Evolutionary conservation across 2,888 invertebrate species (phyloP), one percentile per base, ranked within the genome.

Genomic region (Drosophila yooni): DNA sequence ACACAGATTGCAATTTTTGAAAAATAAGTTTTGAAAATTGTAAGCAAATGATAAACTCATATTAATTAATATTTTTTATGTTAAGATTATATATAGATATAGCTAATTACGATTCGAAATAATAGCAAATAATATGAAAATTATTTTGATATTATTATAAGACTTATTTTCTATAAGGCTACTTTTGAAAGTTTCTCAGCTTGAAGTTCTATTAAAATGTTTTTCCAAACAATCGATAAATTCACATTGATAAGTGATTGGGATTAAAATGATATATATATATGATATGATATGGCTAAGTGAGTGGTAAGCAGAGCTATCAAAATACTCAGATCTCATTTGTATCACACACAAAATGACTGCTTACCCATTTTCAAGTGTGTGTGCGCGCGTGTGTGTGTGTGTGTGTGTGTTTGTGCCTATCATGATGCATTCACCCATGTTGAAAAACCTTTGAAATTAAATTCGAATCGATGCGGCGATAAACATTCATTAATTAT

Each of bases 401-500:
- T 21, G 21, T 2, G n/a, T 11, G n/a, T 64, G 56, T 4, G 53
- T 50, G 31, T 68, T 61, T 50, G 56, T 50, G 60, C 61, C 76
- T 76, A 76, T 76, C 76, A 56, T 50, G 68, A 73, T 77, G 68
- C 48, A 36, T 70, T 65, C 62, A 57, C 61, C 65, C 51, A 43
- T 65, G 61, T 70, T 40, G 15, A 33, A 56, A 75, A 76, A 25
- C 27, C 27, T 81, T 67, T 62, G 29, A 75, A 86, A 77, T 85
- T 63, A 76, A 83, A 78, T 74, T 81, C 70, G 69, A 81, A 76
- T 73, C 67, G 72, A 69, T 57, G 65, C 63, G 70, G 70, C 74
- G 87, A 87, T 88, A 76, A 91, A 81, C 82, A 85, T 81, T 79
- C 81, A 88, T 91, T 89, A 85, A 82, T 83, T 91, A 89, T 89